Percentiles rank a stretch among this genome's conserved stretches.
Conservation (phyloP, 2,113 vertebrate species). For the Pteronura brasiliensis region DNA sequence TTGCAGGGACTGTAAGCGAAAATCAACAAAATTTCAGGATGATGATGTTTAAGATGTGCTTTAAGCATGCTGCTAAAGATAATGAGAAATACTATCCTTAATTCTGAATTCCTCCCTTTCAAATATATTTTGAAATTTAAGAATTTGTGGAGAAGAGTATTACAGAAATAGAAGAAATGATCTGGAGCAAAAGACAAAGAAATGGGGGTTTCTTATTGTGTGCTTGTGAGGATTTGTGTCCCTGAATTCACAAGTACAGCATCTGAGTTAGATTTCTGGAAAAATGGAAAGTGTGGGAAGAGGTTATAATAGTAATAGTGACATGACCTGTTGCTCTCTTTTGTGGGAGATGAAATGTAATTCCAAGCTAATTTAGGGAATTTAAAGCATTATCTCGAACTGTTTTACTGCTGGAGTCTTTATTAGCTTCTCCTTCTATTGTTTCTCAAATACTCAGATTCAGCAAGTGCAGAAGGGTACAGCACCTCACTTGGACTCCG, state of each 20-base stretch:
- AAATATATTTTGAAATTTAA: background rate
- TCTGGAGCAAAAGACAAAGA: background rate
- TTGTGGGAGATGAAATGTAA: background rate
- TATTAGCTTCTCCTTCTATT: background rate
- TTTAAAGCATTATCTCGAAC: background rate
- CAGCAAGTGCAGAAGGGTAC: background rate
- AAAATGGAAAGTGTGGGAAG: background rate
- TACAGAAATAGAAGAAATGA: background rate
- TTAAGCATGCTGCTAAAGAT: background rate
- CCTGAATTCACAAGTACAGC: background rate
- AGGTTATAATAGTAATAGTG: background rate
- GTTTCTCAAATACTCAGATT: background rate
- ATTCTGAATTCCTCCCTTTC: background rate
- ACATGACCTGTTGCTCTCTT: background rate
- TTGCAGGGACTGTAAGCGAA: background rate
- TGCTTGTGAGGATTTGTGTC: background rate
- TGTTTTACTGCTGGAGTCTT: background rate
- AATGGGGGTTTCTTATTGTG: background rate
- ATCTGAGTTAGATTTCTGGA: constrained; percentile 1
- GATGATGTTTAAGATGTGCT: background rate
- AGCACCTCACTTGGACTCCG: background rate
- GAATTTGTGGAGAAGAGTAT: background rate
- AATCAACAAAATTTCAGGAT: background rate
- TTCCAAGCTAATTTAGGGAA: background rate
- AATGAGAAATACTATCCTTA: background rate